Conservation (phyloP, 2,113 vertebrate genomes). For the Pheucticus melanocephalus region DNA sequence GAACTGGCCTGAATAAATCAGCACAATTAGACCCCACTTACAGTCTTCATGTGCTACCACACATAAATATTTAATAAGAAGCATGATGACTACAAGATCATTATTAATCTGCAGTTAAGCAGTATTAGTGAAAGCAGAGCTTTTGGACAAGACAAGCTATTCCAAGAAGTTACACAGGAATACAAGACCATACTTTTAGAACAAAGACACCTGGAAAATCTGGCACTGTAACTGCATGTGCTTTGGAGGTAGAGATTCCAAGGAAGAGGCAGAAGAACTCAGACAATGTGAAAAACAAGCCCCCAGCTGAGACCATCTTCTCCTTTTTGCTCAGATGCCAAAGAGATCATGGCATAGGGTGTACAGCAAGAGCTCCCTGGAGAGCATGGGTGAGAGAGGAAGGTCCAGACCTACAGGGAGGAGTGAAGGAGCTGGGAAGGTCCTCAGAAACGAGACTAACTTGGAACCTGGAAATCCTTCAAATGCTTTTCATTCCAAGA, state of each 20-base stretch:
- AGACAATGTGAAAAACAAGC: not conserved
- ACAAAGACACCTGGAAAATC: not conserved
- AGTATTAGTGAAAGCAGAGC: not conserved
- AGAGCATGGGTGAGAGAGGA: not conserved
- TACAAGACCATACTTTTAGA: not conserved
- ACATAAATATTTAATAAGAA: constrained; percentile 41
- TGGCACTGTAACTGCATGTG: not conserved
- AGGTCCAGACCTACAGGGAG: rapidly evolving
- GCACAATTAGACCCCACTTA: constrained; percentile 23
- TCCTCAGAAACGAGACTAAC: not conserved
- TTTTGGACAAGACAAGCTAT: not conserved
- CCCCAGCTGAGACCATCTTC: not conserved
- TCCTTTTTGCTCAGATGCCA: not conserved
- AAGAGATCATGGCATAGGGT: not conserved
- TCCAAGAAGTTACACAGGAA: not conserved
- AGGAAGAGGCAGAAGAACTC: not conserved
- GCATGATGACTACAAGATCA: not conserved
- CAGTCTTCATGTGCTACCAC: not conserved
- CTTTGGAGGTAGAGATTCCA: not conserved
- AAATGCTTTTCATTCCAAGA: not conserved
- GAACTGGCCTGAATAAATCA: constrained; percentile 41
- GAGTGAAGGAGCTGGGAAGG: not conserved
- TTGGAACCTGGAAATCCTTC: not conserved
- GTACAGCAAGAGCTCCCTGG: not conserved
- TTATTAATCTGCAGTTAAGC: constrained; percentile 34